Conservation (phyloP, 2,888 invertebrate genomes). For the Lomographa bimaculata region DNA sequence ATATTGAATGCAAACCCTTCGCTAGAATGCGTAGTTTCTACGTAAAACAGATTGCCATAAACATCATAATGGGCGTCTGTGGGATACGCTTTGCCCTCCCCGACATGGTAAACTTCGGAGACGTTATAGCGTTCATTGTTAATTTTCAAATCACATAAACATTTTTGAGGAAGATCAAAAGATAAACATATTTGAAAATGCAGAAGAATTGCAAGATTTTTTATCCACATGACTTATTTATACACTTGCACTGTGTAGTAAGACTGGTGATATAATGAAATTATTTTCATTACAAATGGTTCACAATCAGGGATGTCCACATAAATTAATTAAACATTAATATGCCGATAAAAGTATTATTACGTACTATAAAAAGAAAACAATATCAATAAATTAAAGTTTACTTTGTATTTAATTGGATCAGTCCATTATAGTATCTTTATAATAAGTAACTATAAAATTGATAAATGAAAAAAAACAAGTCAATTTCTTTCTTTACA, state of each 20-base stretch:
- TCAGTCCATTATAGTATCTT: background rate
- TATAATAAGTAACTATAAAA: constrained; percentile 8
- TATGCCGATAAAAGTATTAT: constrained; percentile 2
- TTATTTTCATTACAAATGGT: background rate
- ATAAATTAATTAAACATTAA: constrained; percentile 1
- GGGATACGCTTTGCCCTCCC: constrained; percentile 53
- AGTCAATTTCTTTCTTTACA: too few species aligned
- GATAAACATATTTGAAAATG: constrained; percentile 35
- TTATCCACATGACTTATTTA: constrained; percentile 35
- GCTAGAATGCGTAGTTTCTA: constrained; percentile 49
- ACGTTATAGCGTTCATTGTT: constrained; percentile 56
- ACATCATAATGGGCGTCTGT: constrained; percentile 65
- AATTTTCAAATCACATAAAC: constrained; percentile 55
- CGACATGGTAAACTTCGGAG: constrained; percentile 48
- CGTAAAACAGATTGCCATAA: constrained; percentile 65
- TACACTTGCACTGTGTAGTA: background rate
- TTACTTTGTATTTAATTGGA: constrained; percentile 14
- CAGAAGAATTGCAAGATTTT: constrained; percentile 39
- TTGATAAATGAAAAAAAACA: too few species aligned
- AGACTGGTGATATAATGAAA: background rate
- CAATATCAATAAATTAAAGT: background rate
- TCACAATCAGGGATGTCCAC: constrained; percentile 4
- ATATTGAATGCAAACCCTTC: constrained; percentile 58
- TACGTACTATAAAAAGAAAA: constrained; percentile 5
- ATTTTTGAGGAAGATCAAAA: constrained; percentile 60